Conservation (phyloP, 92 coral and sea anemone genomes). For the Micromussa lordhowensis region DNA sequence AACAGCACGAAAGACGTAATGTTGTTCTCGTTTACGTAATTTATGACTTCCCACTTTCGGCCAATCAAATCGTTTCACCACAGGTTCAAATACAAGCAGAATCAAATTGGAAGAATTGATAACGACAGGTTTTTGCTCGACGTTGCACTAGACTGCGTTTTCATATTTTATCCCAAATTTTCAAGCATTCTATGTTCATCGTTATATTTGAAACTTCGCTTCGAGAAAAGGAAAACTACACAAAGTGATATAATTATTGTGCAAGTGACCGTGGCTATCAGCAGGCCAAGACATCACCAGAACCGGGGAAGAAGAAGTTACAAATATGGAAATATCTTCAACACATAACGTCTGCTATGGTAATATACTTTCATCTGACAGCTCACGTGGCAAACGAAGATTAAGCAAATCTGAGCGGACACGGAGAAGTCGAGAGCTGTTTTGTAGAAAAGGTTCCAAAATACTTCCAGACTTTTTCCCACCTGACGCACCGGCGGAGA, state of each 20-base stretch:
- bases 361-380: background rate
- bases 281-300: background rate
- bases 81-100: background rate
- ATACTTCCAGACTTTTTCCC: constrained; percentile 31
- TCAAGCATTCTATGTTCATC: background rate
- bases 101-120: background rate
- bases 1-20: constrained; percentile 1
- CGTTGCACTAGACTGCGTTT: background rate
- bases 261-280: background rate
- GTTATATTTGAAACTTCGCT: background rate
- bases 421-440: constrained; percentile 23
- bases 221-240: background rate
- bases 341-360: constrained; percentile 20
- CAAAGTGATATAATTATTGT: background rate
- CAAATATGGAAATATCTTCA: constrained; percentile 20
- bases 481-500: background rate
- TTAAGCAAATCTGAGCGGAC: constrained; percentile 24
- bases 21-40: background rate
- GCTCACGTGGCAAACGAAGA: constrained; percentile 19
- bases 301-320: background rate
- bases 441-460: constrained; percentile 23
- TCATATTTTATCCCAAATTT: background rate
- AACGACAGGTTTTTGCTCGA: background rate
- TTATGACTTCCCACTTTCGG: background rate
- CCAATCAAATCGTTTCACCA: background rate